Evolutionary conservation across 2,888 invertebrate genomes (phyloP).

Genomic region (Malachius bipustulatus): DNA sequence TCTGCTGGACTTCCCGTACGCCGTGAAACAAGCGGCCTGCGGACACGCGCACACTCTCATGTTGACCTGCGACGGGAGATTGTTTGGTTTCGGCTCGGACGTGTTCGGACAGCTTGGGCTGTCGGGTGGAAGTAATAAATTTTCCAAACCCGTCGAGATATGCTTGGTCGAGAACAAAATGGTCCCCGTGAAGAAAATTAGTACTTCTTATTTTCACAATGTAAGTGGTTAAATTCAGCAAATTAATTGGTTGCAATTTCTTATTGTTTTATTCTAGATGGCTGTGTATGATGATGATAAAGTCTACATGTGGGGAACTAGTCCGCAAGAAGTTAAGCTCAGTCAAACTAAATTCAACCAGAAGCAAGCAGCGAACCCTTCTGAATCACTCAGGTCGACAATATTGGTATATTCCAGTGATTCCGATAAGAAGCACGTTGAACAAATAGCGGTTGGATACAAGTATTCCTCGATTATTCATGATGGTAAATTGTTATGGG

Average conservation of each 20-base stretch:
- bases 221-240: constrained; percentile 39
- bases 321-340: constrained; percentile 60
- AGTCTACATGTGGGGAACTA: constrained; percentile 65
- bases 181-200: constrained; percentile 41
- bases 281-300: constrained; percentile 52
- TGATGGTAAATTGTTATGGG: constrained; percentile 49
- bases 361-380: constrained; percentile 18
- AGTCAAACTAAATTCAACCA: constrained; percentile 37
- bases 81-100: constrained; percentile 59
- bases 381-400: constrained; percentile 31
- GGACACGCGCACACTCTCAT: constrained; percentile 64
- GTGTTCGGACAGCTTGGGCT: constrained; percentile 68
- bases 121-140: constrained; percentile 43
- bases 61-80: constrained; percentile 54
- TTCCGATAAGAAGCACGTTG: constrained; percentile 23
- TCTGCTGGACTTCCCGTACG: constrained; percentile 31
- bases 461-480: constrained; percentile 54
- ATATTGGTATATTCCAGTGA: constrained; percentile 32
- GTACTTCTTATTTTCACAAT: constrained; percentile 66
- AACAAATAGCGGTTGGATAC: constrained; percentile 53
- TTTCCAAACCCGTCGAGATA: constrained; percentile 47
- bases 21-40: constrained; percentile 43
- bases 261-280: constrained; percentile 39
- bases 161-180: constrained; percentile 36
- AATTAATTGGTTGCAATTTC: constrained; percentile 2